Evolutionary conservation across 2,797 vertebrate genomes (phyloP).

Genomic region (Arctocebus calabarensis): DNA sequence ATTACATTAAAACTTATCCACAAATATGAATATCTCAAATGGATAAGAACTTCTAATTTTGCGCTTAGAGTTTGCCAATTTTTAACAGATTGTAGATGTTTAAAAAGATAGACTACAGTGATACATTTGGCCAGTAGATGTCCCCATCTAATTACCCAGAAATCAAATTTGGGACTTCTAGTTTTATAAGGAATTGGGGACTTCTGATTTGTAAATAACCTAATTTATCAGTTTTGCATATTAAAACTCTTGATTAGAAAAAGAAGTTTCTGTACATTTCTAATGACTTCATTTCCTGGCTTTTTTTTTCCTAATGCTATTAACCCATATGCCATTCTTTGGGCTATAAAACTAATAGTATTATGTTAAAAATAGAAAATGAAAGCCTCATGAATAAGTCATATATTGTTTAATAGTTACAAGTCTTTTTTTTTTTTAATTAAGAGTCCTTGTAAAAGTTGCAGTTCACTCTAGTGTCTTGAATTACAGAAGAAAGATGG

Average conservation of each 20-base stretch:
- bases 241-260: constrained; percentile 19
- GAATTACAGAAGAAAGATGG: not conserved
- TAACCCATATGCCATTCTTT: not conserved
- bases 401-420: not conserved
- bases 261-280: not conserved
- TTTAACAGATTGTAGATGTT: not conserved
- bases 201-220: constrained; percentile 5
- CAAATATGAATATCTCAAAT: not conserved
- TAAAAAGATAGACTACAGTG: not conserved
- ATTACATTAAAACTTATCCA: not conserved
- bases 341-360: not conserved
- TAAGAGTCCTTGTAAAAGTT: not conserved
- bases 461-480: not conserved
- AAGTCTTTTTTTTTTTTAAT: not conserved
- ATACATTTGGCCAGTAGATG: constrained; percentile 68
- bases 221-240: not conserved
- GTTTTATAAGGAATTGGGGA: not conserved
- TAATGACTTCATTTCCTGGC: not conserved
- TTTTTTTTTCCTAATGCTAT: not conserved
- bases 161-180: not conserved
- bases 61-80: not conserved
- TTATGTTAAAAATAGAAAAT: constrained; percentile 38
- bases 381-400: not conserved
- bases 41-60: constrained; percentile 12
- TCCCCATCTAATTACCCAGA: constrained; percentile 59